These are phyloP conservation scores for Hippocampus guttulatus DNA, from an alignment of 2,113 vertebrate species.

Conservation along the genomic window DNA sequence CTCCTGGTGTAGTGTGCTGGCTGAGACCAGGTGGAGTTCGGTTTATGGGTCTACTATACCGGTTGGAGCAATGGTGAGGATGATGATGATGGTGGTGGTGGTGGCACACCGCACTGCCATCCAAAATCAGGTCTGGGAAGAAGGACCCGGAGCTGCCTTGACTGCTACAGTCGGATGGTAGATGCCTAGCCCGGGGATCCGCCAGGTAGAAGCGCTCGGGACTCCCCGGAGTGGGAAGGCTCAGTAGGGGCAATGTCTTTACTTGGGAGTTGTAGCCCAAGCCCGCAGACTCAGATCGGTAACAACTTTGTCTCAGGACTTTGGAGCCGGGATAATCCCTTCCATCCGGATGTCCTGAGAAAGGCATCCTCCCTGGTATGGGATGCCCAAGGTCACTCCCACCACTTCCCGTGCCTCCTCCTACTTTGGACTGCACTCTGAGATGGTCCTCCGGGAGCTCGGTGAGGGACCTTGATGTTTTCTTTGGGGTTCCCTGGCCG, in stretches of 20 bases:
- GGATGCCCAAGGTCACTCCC: constrained; percentile 72
- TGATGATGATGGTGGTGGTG: constrained; percentile 80
- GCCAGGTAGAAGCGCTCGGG: constrained; percentile 81
- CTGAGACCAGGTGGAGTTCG: constrained; percentile 69
- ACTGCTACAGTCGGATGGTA: constrained; percentile 87
- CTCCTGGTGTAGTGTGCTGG: constrained; percentile 63
- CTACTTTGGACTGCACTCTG: constrained; percentile 81
- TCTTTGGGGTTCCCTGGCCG: constrained; percentile 79
- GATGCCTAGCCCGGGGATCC: constrained; percentile 77
- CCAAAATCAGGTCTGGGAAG: constrained; percentile 81
- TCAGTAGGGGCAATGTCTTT: constrained; percentile 81
- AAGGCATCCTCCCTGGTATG: constrained; percentile 76
- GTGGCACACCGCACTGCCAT: constrained; percentile 82
- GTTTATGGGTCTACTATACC: constrained; percentile 54
- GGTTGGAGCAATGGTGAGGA: constrained; percentile 62
- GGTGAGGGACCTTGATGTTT: constrained; percentile 75
- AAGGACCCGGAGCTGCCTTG: constrained; percentile 87
- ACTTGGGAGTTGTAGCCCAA: constrained; percentile 83
- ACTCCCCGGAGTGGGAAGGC: constrained; percentile 77
- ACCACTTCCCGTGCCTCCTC: constrained; percentile 65
- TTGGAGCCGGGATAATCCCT: constrained; percentile 62
- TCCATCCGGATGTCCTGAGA: constrained; percentile 75
- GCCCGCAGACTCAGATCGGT: constrained; percentile 86
- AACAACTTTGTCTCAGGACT: constrained; percentile 76
- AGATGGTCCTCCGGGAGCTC: constrained; percentile 84